Evolutionary conservation across 2,797 vertebrate genomes (phyloP).

Genomic region (Esox masquinongy): DNA sequence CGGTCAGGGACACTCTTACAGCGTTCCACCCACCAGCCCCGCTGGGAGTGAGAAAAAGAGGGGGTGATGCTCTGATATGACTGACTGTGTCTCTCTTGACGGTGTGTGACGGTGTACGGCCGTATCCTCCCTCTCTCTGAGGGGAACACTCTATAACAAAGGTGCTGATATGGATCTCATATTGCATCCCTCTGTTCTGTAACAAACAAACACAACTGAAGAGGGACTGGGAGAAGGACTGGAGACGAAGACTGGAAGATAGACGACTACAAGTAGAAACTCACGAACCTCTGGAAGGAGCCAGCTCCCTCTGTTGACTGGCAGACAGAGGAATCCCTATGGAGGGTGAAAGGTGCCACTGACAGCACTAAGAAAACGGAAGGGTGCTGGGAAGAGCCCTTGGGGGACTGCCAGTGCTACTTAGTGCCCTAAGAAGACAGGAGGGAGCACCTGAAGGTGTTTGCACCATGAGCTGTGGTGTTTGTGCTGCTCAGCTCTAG

Average conservation of each 20-base stretch:
- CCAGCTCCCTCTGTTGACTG: neutral
- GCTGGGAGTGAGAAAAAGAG: neutral
- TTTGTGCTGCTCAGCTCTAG: constrained; percentile 65
- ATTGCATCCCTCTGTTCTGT: neutral
- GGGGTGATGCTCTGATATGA: neutral
- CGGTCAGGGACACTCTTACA: constrained; percentile 64
- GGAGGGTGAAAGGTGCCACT: neutral
- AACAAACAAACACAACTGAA: constrained; percentile 22
- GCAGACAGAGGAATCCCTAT: neutral
- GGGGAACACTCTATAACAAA: neutral
- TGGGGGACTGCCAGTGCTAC: neutral
- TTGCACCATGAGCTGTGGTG: constrained; percentile 68
- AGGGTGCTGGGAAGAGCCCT: neutral
- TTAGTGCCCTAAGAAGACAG: neutral
- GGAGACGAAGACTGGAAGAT: constrained; percentile 14
- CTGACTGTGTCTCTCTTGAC: neutral
- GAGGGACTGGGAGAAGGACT: constrained; percentile 50
- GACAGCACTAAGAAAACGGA: neutral
- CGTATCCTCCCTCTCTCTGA: neutral
- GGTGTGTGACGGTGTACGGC: neutral
- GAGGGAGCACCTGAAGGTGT: constrained; percentile 24
- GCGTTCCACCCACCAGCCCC: constrained; percentile 22
- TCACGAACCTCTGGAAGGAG: neutral
- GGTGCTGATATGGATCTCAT: neutral
- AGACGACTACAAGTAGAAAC: constrained; percentile 31